These are phyloP conservation scores for Lepas anatifera DNA, from an alignment of 2,888 invertebrate species.

Conservation along the genomic window DNA sequence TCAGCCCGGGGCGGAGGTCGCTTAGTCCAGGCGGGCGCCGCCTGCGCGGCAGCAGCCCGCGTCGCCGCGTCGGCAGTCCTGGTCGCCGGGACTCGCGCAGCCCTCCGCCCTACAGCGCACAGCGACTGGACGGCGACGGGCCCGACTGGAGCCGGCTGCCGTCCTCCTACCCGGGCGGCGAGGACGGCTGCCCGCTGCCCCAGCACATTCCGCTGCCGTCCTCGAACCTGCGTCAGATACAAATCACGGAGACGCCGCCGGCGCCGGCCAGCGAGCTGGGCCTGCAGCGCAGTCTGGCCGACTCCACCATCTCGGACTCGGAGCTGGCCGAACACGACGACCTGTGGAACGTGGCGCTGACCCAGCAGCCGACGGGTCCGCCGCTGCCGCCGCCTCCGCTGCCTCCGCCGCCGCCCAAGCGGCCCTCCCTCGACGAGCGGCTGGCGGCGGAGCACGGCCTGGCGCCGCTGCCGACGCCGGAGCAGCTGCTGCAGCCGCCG, in stretches of 20 bases:
- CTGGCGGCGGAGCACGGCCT: slow-evolving; percentile 47
- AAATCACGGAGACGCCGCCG: background rate
- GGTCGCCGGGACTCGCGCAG: background rate
- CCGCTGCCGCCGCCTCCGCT: slow-evolving; percentile 13
- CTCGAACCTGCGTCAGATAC: background rate
- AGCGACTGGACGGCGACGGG: background rate
- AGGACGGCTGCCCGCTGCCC: background rate
- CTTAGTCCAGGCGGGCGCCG: background rate
- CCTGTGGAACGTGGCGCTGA: slow-evolving; percentile 16
- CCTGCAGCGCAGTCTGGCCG: slow-evolving; percentile 30
- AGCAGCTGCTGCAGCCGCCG: slow-evolving; percentile 3
- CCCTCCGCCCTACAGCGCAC: background rate
- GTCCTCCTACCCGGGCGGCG: background rate
- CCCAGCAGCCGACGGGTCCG: slow-evolving; percentile 9
- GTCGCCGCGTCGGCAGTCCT: background rate
- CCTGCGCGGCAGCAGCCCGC: too few relatives aligned
- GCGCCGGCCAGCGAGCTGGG: background rate
- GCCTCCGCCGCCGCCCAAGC: slow-evolving; percentile 39
- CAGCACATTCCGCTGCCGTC: slow-evolving; percentile 10
- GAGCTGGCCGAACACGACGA: slow-evolving; percentile 32
- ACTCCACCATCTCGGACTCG: slow-evolving; percentile 43
- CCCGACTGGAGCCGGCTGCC: slow-evolving; percentile 2
- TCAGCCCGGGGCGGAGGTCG: background rate
- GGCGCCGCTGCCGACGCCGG: slow-evolving; percentile 24
- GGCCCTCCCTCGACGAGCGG: slow-evolving; percentile 47